These are phyloP conservation scores for Alouatta palliata DNA, from an alignment of 2,113 vertebrate species.

Conservation along the genomic window DNA sequence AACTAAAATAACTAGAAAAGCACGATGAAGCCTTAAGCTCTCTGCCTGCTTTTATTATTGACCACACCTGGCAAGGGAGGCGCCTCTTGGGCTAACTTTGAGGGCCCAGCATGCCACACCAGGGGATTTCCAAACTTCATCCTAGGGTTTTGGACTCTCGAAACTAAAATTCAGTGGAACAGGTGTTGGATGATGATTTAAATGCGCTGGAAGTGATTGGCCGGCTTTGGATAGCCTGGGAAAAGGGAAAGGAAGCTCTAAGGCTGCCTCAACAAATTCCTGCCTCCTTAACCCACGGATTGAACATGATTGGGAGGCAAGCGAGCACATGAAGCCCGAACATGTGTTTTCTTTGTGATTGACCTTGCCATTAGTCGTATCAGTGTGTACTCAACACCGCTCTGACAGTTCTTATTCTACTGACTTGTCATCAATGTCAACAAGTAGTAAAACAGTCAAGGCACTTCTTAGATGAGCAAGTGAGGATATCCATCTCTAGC, in stretches of 20 bases:
- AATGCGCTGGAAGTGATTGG: not conserved
- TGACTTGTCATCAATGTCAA: not conserved
- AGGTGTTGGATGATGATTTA: not conserved
- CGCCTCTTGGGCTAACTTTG: not conserved
- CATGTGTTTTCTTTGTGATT: not conserved
- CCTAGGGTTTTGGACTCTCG: not conserved
- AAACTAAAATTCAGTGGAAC: not conserved
- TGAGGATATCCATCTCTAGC: not conserved
- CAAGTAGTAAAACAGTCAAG: not conserved
- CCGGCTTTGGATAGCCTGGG: not conserved
- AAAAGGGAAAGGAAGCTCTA: not conserved
- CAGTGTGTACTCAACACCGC: not conserved
- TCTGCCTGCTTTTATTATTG: not conserved
- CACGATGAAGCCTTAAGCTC: not conserved
- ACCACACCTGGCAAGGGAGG: not conserved
- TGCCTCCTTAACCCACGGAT: not conserved
- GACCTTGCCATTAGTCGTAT: not conserved
- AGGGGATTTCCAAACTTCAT: no score
- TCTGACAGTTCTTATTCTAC: not conserved
- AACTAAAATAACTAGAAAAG: not conserved
- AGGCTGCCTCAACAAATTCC: not conserved
- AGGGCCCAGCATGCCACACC: no score
- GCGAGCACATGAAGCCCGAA: not conserved
- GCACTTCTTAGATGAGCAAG: not conserved
- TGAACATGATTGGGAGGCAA: accelerated